Evolutionary conservation across 2,888 invertebrate genomes (phyloP), one percentile per base, ranked within the genome.

Genomic region (Eristalinus aeneus): DNA sequence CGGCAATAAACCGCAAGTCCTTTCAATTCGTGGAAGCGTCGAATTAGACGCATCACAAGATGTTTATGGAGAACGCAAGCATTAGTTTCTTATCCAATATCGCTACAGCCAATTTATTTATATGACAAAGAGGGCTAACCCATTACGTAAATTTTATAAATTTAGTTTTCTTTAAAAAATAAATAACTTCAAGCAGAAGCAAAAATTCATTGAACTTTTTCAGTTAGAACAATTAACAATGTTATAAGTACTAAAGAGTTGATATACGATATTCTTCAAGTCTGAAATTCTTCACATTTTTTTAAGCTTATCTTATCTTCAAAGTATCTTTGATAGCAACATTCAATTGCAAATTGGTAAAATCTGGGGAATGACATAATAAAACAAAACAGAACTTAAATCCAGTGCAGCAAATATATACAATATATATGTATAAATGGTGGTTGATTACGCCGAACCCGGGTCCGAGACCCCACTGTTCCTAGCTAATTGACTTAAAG

Each of bases 401-500:
- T 63, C 10, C 16, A n/a, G 6, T 16, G 46, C 16, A 1, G 2
- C 8, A 16, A 16, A 16, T 4, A 16, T 27, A 27, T 27, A 27
- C 27, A 27, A 27, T 5, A 34, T 10, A 34, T 34, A 46, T 39
- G 6, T 39, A 39, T 2, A 6, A 6, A 39, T 12, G 4, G 39
- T 39, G 39, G n/a, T 16, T 39, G 39, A n/a, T 16, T 46, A 16
- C 8, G 9, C 46, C 46, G 16, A 16, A 46, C 8, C 46, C 16
- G 22, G 16, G 20, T 39, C 27, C 58, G 60, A 56, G 64, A 39
- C 16, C 12, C 54, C 34, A 64, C 54, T 31, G 56, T 53, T 32
- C 11, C 4, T 76, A 46, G 56, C 84, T 84, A 84, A 84, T 84
- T 84, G 71, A 84, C 79, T 84, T 84, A 84, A 65, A 20, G 74